A percentile compares a stretch with the other conserved stretches of the same genome.
Evolutionary conservation across 2,113 vertebrate genomes (phyloP).

Genomic region (Gnathonemus longibarbis): DNA sequence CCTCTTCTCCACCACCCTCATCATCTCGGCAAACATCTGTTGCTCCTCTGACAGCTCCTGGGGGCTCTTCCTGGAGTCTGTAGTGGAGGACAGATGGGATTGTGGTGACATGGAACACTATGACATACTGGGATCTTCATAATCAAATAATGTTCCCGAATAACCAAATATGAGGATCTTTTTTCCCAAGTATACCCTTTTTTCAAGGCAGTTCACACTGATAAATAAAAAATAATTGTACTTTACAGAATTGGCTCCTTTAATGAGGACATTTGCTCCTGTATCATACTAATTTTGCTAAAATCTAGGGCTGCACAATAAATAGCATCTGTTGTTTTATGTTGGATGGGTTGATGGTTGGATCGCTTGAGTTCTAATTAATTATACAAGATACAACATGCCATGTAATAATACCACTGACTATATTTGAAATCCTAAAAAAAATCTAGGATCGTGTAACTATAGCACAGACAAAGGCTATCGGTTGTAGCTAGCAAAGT

Average conservation of each 20-base stretch:
- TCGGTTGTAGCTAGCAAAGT: conserved; percentile 1
- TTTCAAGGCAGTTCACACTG: not conserved
- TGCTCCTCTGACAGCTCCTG: conserved; percentile 66
- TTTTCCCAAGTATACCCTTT: not conserved
- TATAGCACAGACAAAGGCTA: not conserved
- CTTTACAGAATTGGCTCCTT: not conserved
- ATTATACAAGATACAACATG: conserved; percentile 9
- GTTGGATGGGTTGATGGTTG: not conserved
- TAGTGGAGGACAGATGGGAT: conserved; percentile 7
- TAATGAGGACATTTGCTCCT: not conserved
- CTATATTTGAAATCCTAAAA: not conserved
- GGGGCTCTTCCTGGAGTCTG: conserved; percentile 72
- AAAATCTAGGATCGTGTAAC: not conserved
- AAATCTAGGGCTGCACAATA: not conserved
- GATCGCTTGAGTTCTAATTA: not conserved
- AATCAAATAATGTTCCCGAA: not conserved
- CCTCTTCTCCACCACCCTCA: conserved; percentile 77
- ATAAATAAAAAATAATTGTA: not conserved
- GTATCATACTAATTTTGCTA: not conserved
- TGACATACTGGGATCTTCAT: not conserved
- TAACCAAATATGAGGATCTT: not conserved
- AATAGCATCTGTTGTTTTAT: conserved; percentile 1
- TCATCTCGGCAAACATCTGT: conserved; percentile 70
- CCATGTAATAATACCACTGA: not conserved
- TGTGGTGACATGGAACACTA: not conserved